phyloP scores from a whole-genome alignment of 2,888 invertebrate genomes.

The Athripsodes cinereus region DNA sequence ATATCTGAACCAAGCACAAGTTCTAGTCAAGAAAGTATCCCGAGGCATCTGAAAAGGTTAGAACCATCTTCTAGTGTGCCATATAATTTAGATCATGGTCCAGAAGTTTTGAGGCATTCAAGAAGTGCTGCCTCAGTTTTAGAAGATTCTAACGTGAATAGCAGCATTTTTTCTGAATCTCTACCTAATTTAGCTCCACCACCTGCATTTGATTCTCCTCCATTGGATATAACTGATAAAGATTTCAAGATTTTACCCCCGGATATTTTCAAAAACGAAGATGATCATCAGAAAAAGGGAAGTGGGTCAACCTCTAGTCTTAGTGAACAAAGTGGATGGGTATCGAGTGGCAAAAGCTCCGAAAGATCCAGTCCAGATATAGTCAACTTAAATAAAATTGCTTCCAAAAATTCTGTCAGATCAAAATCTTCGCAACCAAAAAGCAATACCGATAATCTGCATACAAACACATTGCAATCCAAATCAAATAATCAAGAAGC shows the following conservation, averaged over 20 bases:
- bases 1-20: conserved; percentile 55
- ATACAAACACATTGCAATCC: conserved; percentile 30
- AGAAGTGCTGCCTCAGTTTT: conserved; percentile 52
- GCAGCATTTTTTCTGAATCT: conserved; percentile 59
- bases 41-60: conserved; percentile 45
- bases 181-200: conserved; percentile 65
- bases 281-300: conserved; percentile 38
- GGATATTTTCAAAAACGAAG: conserved; percentile 45
- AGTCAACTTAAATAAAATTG: conserved; percentile 30
- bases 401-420: conserved; percentile 48
- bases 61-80: conserved; percentile 61
- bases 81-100: conserved; percentile 52
- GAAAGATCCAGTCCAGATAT: conserved; percentile 56
- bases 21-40: conserved; percentile 54
- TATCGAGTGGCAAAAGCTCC: conserved; percentile 68
- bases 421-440: conserved; percentile 43
- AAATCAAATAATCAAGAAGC: conserved; percentile 17
- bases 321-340: conserved; percentile 85
- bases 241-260: conserved; percentile 49
- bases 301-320: conserved; percentile 60
- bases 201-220: conserved; percentile 53
- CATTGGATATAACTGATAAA: conserved; percentile 46
- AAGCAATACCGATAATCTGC: conserved; percentile 29
- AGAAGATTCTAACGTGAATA: conserved; percentile 50
- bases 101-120: conserved; percentile 48